These are phyloP conservation scores for Deilephila porcellus DNA, from an alignment of 2,888 invertebrate species.

Conservation along the genomic window DNA sequence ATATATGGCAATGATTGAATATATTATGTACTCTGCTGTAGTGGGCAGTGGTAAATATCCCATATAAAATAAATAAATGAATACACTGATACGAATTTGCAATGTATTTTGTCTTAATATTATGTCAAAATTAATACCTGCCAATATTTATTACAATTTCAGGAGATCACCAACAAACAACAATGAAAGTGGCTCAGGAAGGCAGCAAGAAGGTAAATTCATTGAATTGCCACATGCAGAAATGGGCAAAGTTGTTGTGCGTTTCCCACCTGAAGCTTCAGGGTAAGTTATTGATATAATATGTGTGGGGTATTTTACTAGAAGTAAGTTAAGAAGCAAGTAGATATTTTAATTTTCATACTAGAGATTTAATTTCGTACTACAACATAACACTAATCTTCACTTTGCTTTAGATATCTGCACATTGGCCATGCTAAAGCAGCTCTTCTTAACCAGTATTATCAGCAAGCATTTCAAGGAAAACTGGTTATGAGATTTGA, in stretches of 20 bases:
- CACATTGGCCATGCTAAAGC: conserved; percentile 99
- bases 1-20: too few relatives aligned
- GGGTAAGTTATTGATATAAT: conserved; percentile 85
- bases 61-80: too few relatives aligned
- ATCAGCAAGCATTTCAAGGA: conserved; percentile 96
- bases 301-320: too few relatives aligned
- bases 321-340: too few relatives aligned
- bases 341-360: too few relatives aligned
- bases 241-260: conserved; percentile 98
- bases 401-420: conserved; percentile 86
- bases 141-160: conserved; percentile 21
- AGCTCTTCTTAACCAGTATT: conserved; percentile 98
- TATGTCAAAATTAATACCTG: too few relatives aligned
- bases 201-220: conserved; percentile 97
- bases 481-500: conserved; percentile 99
- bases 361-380: too few relatives aligned
- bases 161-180: conserved; percentile 68
- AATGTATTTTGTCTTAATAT: too few relatives aligned
- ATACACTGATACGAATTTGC: too few relatives aligned
- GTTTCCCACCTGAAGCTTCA: conserved; percentile 99
- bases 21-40: too few relatives aligned
- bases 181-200: conserved; percentile 66
- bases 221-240: conserved; percentile 98
- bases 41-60: too few relatives aligned
- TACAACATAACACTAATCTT: too few relatives aligned